Evolutionary conservation across 2,888 invertebrate species (phyloP).

Genomic region (Dinocampus coccinellae): DNA sequence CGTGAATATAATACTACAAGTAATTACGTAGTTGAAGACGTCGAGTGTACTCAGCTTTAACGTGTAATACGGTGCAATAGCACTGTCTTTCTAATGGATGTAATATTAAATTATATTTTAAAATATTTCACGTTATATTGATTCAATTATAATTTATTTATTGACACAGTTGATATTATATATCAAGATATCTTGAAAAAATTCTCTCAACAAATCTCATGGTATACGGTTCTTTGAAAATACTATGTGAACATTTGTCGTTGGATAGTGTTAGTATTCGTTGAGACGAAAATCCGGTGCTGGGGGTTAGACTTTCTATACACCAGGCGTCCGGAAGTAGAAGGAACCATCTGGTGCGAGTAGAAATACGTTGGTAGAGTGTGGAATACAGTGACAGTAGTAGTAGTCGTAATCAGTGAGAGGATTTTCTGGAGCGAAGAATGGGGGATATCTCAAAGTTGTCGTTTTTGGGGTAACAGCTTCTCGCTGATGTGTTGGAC

Average conservation of each 20-base stretch:
- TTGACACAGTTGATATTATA: constrained; percentile 40
- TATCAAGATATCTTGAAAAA: constrained; percentile 29
- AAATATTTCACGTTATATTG: no score
- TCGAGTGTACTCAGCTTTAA: constrained; percentile 4
- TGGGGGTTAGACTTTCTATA: background rate
- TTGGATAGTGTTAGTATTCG: background rate
- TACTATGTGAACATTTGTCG: background rate
- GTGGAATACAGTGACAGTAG: no score
- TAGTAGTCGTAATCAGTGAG: background rate
- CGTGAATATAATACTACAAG: constrained; percentile 42
- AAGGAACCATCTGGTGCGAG: constrained; percentile 2
- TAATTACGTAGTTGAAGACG: constrained; percentile 55
- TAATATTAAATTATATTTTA: no score
- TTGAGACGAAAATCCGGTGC: constrained; percentile 27
- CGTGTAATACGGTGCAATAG: constrained; percentile 43
- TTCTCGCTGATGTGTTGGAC: background rate
- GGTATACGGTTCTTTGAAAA: constrained; percentile 24
- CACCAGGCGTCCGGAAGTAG: constrained; percentile 23
- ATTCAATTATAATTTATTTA: no score
- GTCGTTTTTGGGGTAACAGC: background rate
- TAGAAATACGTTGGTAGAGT: constrained; percentile 5
- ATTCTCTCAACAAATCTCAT: background rate
- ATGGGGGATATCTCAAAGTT: background rate
- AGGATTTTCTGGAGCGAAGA: background rate
- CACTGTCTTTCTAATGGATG: background rate